Conservation (phyloP, 2,113 vertebrate genomes). For the Notiomystis cincta region DNA sequence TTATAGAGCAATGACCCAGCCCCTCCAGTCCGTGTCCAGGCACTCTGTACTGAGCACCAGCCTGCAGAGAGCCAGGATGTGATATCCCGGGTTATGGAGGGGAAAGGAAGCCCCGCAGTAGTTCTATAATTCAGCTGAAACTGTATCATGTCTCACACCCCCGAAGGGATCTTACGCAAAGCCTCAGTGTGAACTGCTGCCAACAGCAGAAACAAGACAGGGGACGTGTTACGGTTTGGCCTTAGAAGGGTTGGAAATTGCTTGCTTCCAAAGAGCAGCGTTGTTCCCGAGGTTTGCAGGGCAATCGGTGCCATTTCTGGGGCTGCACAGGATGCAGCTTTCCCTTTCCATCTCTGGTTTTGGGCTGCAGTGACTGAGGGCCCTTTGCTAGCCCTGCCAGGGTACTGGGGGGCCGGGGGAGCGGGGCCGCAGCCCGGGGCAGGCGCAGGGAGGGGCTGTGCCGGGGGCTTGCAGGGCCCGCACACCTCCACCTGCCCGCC, state of each 20-base stretch:
- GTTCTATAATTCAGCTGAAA: background rate
- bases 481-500: fast-evolving
- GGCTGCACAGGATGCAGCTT: background rate
- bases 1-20: background rate
- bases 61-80: background rate
- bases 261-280: background rate
- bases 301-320: background rate
- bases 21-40: background rate
- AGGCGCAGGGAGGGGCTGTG: background rate
- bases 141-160: background rate
- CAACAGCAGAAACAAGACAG: background rate
- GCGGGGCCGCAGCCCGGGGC: background rate
- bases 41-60: background rate
- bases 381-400: background rate
- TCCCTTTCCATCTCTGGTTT: background rate
- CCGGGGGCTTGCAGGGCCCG: fast-evolving
- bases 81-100: background rate
- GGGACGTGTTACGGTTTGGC: fast-evolving
- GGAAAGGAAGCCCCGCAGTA: background rate
- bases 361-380: background rate
- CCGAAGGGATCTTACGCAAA: background rate
- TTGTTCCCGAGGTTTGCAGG: background rate
- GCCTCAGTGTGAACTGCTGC: background rate
- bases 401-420: background rate
- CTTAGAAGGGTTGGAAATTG: background rate